Evolutionary conservation across 53 echinoderm and acorn worm genomes (phyloP).

Genomic region (Antedon mediterranea): DNA sequence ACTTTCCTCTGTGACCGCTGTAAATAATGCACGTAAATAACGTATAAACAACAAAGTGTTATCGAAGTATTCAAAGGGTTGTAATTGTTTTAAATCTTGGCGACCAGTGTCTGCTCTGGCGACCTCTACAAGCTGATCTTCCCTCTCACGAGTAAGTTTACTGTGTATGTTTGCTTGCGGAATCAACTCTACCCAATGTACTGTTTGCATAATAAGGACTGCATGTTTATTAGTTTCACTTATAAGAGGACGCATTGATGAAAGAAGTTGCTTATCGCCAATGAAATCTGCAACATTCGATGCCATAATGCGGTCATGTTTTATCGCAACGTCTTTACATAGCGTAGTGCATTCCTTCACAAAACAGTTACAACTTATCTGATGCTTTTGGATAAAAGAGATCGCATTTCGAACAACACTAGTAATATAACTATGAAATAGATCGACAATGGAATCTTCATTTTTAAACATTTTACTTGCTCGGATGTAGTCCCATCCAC

Average conservation of each 20-base stretch:
- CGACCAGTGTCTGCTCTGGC: background rate
- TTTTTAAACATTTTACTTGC: slow-evolving; percentile 4
- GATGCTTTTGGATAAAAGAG: background rate
- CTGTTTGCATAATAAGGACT: slow-evolving; percentile 6
- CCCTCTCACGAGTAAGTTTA: background rate
- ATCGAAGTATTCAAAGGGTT: no score
- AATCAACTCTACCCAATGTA: background rate
- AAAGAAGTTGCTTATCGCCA: background rate
- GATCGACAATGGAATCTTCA: slow-evolving; percentile 14
- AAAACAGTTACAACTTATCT: background rate
- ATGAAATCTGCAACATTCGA: slow-evolving; percentile 3
- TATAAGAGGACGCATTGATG: slow-evolving; percentile 4
- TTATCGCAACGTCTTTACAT: slow-evolving; percentile 2
- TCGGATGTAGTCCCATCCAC: slow-evolving; percentile 30
- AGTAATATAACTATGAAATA: slow-evolving; percentile 15
- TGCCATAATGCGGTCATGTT: slow-evolving; percentile 11
- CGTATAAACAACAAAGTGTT: no score
- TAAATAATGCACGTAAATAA: no score
- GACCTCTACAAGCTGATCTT: background rate
- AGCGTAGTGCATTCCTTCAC: slow-evolving; percentile 17
- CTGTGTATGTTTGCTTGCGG: background rate
- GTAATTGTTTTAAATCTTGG: background rate
- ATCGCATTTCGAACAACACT: slow-evolving; percentile 8
- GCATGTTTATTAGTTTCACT: slow-evolving; percentile 7
- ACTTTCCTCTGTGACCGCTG: no score